Evolutionary conservation across 2,888 invertebrate genomes (phyloP).

Genomic region (Mythimna ferrago): DNA sequence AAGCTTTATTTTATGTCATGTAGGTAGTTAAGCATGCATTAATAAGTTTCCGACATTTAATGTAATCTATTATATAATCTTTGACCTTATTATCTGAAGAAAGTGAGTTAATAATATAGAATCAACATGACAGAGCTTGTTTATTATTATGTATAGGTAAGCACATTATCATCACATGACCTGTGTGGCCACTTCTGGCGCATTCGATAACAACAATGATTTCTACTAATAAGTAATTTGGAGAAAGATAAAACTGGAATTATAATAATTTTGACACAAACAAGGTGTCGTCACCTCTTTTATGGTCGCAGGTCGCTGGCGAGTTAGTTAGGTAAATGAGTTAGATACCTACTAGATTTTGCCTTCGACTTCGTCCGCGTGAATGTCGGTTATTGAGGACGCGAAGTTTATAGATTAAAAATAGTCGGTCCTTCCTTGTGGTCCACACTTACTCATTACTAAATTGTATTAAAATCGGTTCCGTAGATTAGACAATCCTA

Average conservation of each 20-base stretch:
- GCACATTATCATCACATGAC: background rate
- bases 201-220: background rate
- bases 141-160: background rate
- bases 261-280: background rate
- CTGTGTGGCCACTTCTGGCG: background rate
- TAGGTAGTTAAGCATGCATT: too few relatives aligned
- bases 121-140: background rate
- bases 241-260: background rate
- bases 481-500: too few relatives aligned
- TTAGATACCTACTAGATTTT: too few relatives aligned
- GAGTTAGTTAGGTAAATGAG: too few relatives aligned
- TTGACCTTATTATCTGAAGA: constrained; percentile 10
- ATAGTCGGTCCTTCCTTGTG: too few relatives aligned
- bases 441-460: too few relatives aligned
- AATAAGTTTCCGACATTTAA: background rate
- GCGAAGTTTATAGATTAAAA: too few relatives aligned
- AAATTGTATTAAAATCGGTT: too few relatives aligned
- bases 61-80: background rate
- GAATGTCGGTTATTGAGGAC: too few relatives aligned
- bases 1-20: too few relatives aligned
- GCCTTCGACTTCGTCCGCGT: too few relatives aligned
- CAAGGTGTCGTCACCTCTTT: too few relatives aligned
- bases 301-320: background rate
- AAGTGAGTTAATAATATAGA: constrained; percentile 4
- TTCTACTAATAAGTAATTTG: background rate